Evolutionary conservation across 2,797 vertebrate species (phyloP).

Genomic region (Numenius phaeopus): DNA sequence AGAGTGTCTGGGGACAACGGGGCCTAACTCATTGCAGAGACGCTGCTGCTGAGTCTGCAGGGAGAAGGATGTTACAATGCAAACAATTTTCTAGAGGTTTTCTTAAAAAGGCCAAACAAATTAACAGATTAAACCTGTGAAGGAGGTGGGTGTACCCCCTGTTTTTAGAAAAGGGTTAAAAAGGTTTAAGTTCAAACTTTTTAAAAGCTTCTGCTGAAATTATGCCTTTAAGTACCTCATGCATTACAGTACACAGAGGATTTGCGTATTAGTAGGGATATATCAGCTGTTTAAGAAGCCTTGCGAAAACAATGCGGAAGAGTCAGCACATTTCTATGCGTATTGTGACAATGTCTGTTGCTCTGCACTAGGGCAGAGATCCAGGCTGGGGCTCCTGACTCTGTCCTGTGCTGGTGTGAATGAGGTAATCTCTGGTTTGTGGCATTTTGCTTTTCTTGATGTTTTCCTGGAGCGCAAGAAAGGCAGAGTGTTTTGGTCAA

Average conservation of each 20-base stretch:
- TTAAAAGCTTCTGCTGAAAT: not conserved
- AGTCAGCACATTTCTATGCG: not conserved
- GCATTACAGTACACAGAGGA: not conserved
- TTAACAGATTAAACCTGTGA: not conserved
- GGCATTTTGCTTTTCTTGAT: not conserved
- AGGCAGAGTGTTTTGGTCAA: slow-evolving; percentile 1
- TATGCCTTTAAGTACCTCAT: not conserved
- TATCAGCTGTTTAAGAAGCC: not conserved
- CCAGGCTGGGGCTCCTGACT: not conserved
- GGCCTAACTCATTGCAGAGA: not conserved
- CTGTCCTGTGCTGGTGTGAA: not conserved
- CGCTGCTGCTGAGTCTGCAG: not conserved
- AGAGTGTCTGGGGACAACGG: not conserved
- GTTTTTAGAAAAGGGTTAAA: not conserved
- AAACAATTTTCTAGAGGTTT: not conserved
- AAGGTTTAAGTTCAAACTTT: not conserved
- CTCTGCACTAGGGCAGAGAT: not conserved
- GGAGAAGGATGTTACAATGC: not conserved
- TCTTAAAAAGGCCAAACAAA: not conserved
- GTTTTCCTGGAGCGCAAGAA: not conserved
- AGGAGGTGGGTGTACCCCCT: not conserved
- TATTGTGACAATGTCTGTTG: not conserved
- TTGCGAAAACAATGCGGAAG: not conserved
- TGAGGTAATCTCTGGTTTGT: not conserved
- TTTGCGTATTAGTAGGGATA: not conserved